phyloP scores from a whole-genome alignment of 2,888 invertebrate species.

The Cantharis flavilabris region DNA sequence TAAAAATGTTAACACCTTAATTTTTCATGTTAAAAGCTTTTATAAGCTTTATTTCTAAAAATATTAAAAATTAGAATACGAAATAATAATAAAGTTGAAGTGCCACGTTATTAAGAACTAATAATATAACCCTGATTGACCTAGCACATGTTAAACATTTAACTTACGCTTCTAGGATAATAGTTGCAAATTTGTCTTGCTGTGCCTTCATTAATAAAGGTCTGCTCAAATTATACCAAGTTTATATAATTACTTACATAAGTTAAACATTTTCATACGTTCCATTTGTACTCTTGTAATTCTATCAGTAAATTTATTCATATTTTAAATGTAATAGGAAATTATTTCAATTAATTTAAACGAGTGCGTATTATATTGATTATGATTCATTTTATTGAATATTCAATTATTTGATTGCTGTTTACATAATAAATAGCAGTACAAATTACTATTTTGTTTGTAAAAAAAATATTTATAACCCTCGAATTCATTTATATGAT shows the following conservation, averaged over 20 bases:
- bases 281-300: background rate
- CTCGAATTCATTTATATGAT: too few relatives aligned
- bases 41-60: background rate
- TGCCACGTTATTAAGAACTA: conserved; percentile 4
- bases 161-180: conserved; percentile 9
- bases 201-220: conserved; percentile 9
- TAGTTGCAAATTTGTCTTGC: conserved; percentile 11
- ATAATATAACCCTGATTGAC: conserved; percentile 7
- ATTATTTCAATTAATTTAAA: background rate
- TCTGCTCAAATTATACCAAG: background rate
- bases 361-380: background rate
- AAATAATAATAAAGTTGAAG: background rate
- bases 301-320: background rate
- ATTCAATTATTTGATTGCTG: too few relatives aligned
- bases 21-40: background rate
- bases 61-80: background rate
- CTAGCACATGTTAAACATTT: conserved; percentile 14
- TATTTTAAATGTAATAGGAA: background rate
- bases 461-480: too few relatives aligned
- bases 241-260: background rate
- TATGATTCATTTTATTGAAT: background rate
- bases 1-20: background rate
- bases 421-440: too few relatives aligned
- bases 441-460: too few relatives aligned
- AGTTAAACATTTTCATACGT: background rate